Conservation (phyloP, 2,888 invertebrate genomes). For the Miltochrista miniata region DNA sequence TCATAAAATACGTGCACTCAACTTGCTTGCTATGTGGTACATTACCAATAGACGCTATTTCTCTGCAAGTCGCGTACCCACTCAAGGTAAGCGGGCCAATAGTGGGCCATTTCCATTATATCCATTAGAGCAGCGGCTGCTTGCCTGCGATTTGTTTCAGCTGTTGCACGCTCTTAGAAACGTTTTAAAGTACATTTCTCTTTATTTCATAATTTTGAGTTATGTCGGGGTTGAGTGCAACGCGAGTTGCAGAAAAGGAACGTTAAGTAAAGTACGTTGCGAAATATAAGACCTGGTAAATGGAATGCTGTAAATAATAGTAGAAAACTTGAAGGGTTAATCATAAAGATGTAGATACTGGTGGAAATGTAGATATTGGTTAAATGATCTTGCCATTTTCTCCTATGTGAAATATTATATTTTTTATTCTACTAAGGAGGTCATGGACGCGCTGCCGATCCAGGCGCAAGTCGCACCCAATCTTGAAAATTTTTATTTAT, state of each 20-base stretch:
- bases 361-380: no score
- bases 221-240: conserved; percentile 43
- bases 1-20: conserved; percentile 29
- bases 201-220: conserved; percentile 65
- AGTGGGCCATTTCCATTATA: conserved; percentile 52
- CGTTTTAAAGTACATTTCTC: conserved; percentile 63
- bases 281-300: conserved; percentile 17
- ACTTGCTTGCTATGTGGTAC: conserved; percentile 20
- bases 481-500: no score
- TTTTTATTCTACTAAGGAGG: no score
- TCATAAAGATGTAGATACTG: neutral
- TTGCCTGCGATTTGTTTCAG: conserved; percentile 66
- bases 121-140: conserved; percentile 53
- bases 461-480: no score
- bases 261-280: conserved; percentile 23
- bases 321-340: conserved; percentile 9
- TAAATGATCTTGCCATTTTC: no score
- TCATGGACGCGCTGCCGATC: no score
- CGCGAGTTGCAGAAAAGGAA: conserved; percentile 26
- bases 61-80: conserved; percentile 55
- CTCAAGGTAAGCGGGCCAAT: conserved; percentile 57
- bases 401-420: no score
- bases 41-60: conserved; percentile 37
- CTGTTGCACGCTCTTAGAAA: conserved; percentile 55
- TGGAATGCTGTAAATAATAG: neutral